These are phyloP conservation scores for Corydoras maculifer DNA, from an alignment of 2,113 vertebrate genomes.

Conservation along the genomic window DNA sequence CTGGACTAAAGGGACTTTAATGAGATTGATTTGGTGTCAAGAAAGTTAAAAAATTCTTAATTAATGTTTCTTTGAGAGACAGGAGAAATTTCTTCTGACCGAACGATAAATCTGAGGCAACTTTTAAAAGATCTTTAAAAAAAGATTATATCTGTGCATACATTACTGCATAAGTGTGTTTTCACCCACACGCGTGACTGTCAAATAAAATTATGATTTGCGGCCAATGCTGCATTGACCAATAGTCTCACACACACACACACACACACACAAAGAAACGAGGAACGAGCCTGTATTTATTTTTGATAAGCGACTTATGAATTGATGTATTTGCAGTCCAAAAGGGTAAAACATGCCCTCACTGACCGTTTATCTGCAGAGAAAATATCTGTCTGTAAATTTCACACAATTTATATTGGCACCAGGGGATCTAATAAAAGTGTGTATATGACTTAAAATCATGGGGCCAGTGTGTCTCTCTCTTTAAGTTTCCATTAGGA, in stretches of 20 bases:
- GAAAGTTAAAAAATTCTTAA: too few relatives aligned
- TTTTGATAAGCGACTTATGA: not conserved
- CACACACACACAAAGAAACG: not conserved
- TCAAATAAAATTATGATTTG: too few relatives aligned
- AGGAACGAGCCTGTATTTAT: not conserved
- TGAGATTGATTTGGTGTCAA: too few relatives aligned
- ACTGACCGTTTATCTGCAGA: slow-evolving; percentile 4
- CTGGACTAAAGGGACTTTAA: too few relatives aligned
- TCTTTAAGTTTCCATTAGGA: slow-evolving; percentile 28
- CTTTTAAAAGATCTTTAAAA: too few relatives aligned
- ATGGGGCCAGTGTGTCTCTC: not conserved
- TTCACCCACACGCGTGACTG: too few relatives aligned
- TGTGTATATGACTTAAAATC: slow-evolving; percentile 14
- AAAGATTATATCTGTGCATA: too few relatives aligned
- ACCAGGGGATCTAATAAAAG: not conserved
- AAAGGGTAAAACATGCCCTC: not conserved
- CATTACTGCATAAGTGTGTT: too few relatives aligned
- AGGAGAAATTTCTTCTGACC: too few relatives aligned
- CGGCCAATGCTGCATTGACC: too few relatives aligned
- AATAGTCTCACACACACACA: not conserved
- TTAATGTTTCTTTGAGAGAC: too few relatives aligned
- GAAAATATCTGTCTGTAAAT: slow-evolving; percentile 12
- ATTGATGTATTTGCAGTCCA: slow-evolving; percentile 4
- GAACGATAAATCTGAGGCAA: too few relatives aligned
- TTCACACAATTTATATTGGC: slow-evolving; percentile 12